phyloP scores from a whole-genome alignment of 2,888 invertebrate genomes.

The Notodonta ziczac region DNA sequence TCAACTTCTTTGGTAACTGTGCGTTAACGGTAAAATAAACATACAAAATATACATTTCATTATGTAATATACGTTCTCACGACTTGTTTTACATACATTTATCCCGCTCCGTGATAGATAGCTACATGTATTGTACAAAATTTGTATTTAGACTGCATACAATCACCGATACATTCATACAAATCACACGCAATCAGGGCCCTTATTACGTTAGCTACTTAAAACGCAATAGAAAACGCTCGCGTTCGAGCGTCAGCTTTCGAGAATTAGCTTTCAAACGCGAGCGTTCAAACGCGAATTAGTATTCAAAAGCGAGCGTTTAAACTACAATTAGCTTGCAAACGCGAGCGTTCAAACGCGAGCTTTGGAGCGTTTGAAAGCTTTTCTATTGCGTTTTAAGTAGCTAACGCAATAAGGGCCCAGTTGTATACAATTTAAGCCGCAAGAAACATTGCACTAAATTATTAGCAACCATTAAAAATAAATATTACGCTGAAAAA shows the following conservation, averaged over 20 bases:
- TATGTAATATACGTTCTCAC: not conserved
- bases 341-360: no score
- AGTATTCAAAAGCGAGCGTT: no score
- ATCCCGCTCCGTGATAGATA: constrained; percentile 59
- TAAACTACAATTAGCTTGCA: no score
- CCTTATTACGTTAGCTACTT: not conserved
- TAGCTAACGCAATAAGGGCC: no score
- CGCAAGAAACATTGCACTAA: constrained; percentile 38
- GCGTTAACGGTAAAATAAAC: constrained; percentile 1
- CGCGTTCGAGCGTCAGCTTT: no score
- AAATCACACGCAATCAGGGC: constrained; percentile 18
- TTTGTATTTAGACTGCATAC: constrained; percentile 48
- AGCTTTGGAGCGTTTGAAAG: no score
- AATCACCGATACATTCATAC: constrained; percentile 40
- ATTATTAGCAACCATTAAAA: constrained; percentile 43
- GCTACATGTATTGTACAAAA: constrained; percentile 48
- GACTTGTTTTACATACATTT: constrained; percentile 33
- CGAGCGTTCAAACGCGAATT: no score
- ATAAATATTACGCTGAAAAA: constrained; percentile 38
- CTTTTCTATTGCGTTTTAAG: no score
- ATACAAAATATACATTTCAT: not conserved
- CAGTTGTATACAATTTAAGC: constrained; percentile 36
- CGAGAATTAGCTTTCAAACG: no score
- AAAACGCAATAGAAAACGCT: no score
- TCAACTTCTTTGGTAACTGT: constrained; percentile 4